These are phyloP conservation scores for Tiphia femorata DNA, from an alignment of 2,888 invertebrate genomes.

Conservation along the genomic window DNA sequence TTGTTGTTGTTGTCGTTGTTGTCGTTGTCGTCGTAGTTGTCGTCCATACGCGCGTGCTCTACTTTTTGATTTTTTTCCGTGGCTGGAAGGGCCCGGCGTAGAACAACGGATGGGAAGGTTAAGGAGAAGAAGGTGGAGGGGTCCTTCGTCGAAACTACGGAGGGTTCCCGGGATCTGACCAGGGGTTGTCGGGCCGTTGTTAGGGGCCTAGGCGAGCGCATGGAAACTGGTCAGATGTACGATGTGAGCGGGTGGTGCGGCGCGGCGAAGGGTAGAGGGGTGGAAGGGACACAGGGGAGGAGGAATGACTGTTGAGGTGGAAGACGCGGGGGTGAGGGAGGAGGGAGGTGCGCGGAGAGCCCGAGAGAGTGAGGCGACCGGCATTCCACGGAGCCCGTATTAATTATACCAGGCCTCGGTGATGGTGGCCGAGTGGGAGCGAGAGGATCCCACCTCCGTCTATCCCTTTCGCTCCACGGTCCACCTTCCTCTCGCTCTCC, in stretches of 20 bases:
- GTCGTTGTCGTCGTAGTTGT: conserved; percentile 25
- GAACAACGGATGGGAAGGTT: conserved; percentile 18
- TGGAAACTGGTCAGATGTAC: conserved; percentile 55
- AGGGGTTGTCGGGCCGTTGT: conserved; percentile 34
- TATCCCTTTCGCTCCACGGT: conserved; percentile 10
- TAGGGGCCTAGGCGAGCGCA: conserved; percentile 48
- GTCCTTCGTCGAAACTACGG: no score
- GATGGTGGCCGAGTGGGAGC: conserved; percentile 57
- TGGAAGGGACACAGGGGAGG: conserved; percentile 36
- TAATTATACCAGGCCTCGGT: conserved; percentile 65
- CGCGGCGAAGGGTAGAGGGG: conserved; percentile 23
- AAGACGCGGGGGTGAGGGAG: conserved; percentile 11
- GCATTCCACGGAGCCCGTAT: conserved; percentile 68
- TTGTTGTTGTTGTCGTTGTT: conserved; percentile 30
- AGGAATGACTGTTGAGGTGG: conserved; percentile 29
- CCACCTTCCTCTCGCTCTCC: conserved; percentile 16
- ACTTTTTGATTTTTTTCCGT: conserved; percentile 28
- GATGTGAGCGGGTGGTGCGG: conserved; percentile 18
- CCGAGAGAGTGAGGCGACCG: conserved; percentile 62
- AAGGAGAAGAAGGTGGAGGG: not conserved
- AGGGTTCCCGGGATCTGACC: conserved; percentile 16
- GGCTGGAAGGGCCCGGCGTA: not conserved
- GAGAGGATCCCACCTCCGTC: no score
- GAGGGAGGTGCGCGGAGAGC: conserved; percentile 27
- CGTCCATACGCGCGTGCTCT: conserved; percentile 40